Percentiles rank a stretch among this genome's conserved stretches.
phyloP scores from a whole-genome alignment of 2,888 invertebrate species.

The Apomyelois bistriatella region DNA sequence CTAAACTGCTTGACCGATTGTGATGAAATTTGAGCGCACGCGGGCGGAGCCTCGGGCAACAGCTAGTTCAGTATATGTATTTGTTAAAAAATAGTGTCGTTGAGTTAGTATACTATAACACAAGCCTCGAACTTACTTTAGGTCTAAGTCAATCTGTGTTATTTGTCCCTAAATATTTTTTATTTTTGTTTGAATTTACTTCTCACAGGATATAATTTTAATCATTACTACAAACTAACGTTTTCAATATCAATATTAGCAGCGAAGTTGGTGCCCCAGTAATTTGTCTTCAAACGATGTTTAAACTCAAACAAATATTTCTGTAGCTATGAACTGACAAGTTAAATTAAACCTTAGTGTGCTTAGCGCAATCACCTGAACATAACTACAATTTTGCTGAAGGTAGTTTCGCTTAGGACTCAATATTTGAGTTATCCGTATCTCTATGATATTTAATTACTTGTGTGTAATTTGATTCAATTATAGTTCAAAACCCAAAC shows the following conservation, averaged over 20 bases:
- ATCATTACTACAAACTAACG: not conserved
- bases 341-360: constrained; percentile 14
- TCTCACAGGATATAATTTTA: not conserved
- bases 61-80: too few species aligned
- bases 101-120: too few species aligned
- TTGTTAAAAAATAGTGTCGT: too few species aligned
- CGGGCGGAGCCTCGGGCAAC: too few species aligned
- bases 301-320: constrained; percentile 14
- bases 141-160: too few species aligned
- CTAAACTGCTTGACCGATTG: too few species aligned
- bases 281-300: constrained; percentile 9
- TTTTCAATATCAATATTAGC: not conserved
- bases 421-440: constrained; percentile 3
- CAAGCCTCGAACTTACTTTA: too few species aligned
- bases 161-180: too few species aligned
- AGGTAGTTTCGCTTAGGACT: constrained; percentile 3
- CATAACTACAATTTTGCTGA: constrained; percentile 3
- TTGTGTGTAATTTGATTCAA: not conserved
- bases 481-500: too few species aligned
- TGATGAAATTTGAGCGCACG: too few species aligned
- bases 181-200: too few species aligned
- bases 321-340: constrained; percentile 13
- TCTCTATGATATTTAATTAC: not conserved
- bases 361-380: constrained; percentile 13
- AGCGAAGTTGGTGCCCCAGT: not conserved